Base-by-base conservation (phyloP, 2,888 invertebrate genomes). In the Dione vanillae region DNA sequence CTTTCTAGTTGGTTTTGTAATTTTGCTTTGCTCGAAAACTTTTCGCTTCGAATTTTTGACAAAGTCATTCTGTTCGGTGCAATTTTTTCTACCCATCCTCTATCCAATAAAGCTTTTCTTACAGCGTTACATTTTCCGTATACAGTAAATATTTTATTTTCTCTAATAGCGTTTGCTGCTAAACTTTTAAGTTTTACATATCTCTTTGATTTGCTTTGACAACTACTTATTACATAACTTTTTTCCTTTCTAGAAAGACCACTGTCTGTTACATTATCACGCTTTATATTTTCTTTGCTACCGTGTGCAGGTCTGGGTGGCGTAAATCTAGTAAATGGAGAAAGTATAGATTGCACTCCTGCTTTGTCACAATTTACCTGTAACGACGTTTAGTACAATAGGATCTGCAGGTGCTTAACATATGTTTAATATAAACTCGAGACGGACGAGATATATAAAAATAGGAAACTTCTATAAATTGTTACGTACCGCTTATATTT, bases 1-100 rank as follows among this genome's bases (percentile, higher is more conserved):
- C 83, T 83, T 78, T 92, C 92, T 47, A 92, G 74, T 79, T 92
- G 92, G 45, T 70, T 68, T 47, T 85, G 78, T 70, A 88, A 78
- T 61, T 89, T 85, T 6, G 72, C 71, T 78, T 85, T 85, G 62
- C 78, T 81, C 6, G 80, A 77, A 70, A 78, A 78, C 0, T 75
- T 78, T 27, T 86, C 85, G 49, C 84, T 86, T 72, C 82, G 78
- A 78, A 93, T 84, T 85, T 83, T 90, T 2, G 80, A 71, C 43
- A 92, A 76, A 76, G 89, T 92, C 89, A 92, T 91, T 75, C 80
- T 81, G 62, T 82, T 82, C 1, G 82, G 72, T 9, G 94, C 87
- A 41, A 95, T 83, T 85, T 96, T 97, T 85, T 97, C 96, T 2
- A 97, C 87, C 97, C 97, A 97, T 0, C 96, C 96, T 45, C 92